Percentiles rank a stretch among this genome's conserved stretches.
phyloP scores from a whole-genome alignment of 2,888 invertebrate species.

The Drosophila peninsularis region DNA sequence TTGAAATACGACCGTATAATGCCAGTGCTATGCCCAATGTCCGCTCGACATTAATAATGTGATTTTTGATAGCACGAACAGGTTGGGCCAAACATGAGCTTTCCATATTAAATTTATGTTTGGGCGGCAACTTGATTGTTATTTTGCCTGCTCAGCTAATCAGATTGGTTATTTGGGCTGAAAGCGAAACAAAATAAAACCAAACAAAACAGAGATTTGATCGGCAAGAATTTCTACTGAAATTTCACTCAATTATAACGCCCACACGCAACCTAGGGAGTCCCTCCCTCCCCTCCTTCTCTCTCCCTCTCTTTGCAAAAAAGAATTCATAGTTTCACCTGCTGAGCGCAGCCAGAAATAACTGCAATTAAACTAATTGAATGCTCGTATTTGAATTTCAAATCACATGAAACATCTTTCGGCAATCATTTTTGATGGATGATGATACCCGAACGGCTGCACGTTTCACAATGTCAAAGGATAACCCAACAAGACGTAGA shows the following conservation, averaged over 20 bases:
- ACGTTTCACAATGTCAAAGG: constrained; percentile 70
- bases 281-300: no score
- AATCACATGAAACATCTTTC: constrained; percentile 77
- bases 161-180: constrained; percentile 17
- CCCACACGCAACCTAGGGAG: background rate
- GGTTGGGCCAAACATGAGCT: constrained; percentile 70
- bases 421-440: constrained; percentile 81
- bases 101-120: constrained; percentile 65
- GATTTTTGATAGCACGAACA: constrained; percentile 68
- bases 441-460: constrained; percentile 68
- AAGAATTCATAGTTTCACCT: constrained; percentile 50
- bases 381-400: constrained; percentile 71
- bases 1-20: constrained; percentile 69
- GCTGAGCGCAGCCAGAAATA: constrained; percentile 45
- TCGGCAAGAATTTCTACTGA: background rate
- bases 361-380: constrained; percentile 78
- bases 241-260: constrained; percentile 5
- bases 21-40: constrained; percentile 39
- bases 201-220: background rate
- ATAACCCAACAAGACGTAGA: constrained; percentile 63
- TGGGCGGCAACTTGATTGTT: constrained; percentile 28
- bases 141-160: constrained; percentile 17
- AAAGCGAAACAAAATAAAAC: background rate
- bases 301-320: background rate
- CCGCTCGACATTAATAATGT: constrained; percentile 68